phyloP scores from a whole-genome alignment of 1,140 invertebrate species.

The Nylanderia fulva region DNA sequence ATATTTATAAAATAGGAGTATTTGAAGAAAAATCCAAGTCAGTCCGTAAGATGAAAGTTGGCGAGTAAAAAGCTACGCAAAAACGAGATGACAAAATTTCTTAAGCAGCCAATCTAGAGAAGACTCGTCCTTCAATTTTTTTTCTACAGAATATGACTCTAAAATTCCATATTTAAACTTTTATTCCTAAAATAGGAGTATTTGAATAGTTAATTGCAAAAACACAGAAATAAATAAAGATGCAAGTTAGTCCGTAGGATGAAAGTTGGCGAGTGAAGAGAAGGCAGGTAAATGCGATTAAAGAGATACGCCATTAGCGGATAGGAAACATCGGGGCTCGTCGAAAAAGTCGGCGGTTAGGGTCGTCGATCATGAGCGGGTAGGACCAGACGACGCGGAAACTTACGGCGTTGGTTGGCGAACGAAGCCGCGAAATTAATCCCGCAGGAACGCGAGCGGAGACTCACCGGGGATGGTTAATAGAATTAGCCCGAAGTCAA shows the following conservation, averaged over 20 bases:
- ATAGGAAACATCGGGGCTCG: constrained; percentile 34
- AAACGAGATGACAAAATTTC: too few species aligned
- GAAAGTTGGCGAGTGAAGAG: not conserved
- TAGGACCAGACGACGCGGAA: constrained; percentile 31
- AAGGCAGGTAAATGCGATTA: constrained; percentile 22
- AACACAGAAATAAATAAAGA: constrained; percentile 2
- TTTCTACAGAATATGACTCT: not conserved
- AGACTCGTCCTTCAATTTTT: not conserved
- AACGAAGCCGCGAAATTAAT: constrained; percentile 65
- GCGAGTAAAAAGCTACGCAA: too few species aligned
- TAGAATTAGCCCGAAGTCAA: constrained; percentile 60
- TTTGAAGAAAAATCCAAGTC: too few species aligned
- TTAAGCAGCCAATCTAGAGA: too few species aligned
- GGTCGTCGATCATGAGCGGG: constrained; percentile 49
- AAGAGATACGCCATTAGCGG: constrained; percentile 36
- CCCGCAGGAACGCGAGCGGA: constrained; percentile 40
- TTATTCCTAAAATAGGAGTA: not conserved
- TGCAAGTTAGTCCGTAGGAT: not conserved
- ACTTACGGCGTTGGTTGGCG: constrained; percentile 41
- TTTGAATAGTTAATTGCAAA: not conserved
- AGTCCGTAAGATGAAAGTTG: too few species aligned
- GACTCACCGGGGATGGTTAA: constrained; percentile 42
- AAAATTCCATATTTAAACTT: not conserved
- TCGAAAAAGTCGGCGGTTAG: constrained; percentile 48
- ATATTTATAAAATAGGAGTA: too few species aligned